phyloP scores from a whole-genome alignment of 2,888 invertebrate genomes.

The Pinctada fucata region DNA sequence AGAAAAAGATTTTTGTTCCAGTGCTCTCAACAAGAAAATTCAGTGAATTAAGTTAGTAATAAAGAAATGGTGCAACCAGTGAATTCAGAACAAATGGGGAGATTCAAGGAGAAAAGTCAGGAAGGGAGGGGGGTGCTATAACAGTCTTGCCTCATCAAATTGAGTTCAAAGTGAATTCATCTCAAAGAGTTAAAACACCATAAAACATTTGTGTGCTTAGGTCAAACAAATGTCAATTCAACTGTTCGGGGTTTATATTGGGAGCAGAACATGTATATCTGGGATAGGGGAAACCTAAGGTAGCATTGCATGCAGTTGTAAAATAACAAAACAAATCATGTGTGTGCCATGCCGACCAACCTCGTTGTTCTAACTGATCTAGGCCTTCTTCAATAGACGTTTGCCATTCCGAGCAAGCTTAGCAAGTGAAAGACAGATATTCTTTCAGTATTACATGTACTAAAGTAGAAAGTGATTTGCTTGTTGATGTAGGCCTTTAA shows the following conservation, averaged over 20 bases:
- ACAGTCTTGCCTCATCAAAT: background rate
- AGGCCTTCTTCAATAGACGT: slow-evolving; percentile 33
- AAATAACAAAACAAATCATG: no score
- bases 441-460: background rate
- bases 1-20: background rate
- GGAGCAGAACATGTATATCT: no score
- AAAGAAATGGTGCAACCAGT: background rate
- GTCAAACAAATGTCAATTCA: no score
- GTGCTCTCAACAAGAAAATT: background rate
- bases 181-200: slow-evolving; percentile 16
- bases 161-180: background rate
- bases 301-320: no score
- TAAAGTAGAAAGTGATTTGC: no score
- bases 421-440: background rate
- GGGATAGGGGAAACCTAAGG: no score
- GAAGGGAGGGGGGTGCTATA: background rate
- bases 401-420: slow-evolving; percentile 35
- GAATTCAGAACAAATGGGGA: background rate
- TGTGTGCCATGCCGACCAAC: slow-evolving; percentile 20
- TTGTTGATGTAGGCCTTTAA: no score
- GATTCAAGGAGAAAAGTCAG: background rate
- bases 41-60: background rate
- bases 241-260: no score
- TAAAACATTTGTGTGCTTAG: no score
- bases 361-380: slow-evolving; percentile 32